Evolutionary conservation across 2,888 invertebrate species (phyloP), one percentile per base, ranked within the genome.

Genomic region (Pocota personata): DNA sequence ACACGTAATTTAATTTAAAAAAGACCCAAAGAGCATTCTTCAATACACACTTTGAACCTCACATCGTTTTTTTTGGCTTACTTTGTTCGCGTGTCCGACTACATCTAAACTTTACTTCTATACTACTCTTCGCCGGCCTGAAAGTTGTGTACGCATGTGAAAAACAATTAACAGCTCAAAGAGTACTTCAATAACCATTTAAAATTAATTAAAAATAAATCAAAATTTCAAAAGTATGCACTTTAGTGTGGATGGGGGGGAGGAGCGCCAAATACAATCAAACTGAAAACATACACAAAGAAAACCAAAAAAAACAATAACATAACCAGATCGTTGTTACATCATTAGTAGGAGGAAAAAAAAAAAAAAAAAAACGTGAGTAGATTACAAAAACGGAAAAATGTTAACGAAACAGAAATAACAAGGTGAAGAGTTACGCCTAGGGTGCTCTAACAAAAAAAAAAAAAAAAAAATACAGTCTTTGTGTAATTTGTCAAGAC

Each of bases 381-480:
- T 16, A 37, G 27, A 14, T n/a, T 30, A 64, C 43, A 24, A 66
- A 66, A 66, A 66, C 16, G 7, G 7, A 60, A 67, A 60, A 50
- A 35, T 35, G 21, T 40, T 55, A 62, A 57, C 8, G 8, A 55
- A 72, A 72, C n/a, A 43, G 12, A 62, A 24, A 16, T 19, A 43
- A 46, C 19, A 52, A 21, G 46, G 72, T 21, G 24, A 48, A 40
- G 16, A 66, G 10, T 52, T 30, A 80, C 69, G 57, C 46, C 62
- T 64, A 64, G 32, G 60, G 80, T 84, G 80, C 75, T 66, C 67
- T 72, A 80, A n/a, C n/a, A n/a, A n/a, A n/a, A n/a, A n/a, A n/a
- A n/a, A n/a, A n/a, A n/a, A n/a, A n/a, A n/a, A n/a, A n/a, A 80
- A 67, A 46, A 66, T 72, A 69, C 69, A 69, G 19, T 40, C n/a